phyloP scores from a whole-genome alignment of 2,888 invertebrate genomes.

The Drosophila birchii region DNA sequence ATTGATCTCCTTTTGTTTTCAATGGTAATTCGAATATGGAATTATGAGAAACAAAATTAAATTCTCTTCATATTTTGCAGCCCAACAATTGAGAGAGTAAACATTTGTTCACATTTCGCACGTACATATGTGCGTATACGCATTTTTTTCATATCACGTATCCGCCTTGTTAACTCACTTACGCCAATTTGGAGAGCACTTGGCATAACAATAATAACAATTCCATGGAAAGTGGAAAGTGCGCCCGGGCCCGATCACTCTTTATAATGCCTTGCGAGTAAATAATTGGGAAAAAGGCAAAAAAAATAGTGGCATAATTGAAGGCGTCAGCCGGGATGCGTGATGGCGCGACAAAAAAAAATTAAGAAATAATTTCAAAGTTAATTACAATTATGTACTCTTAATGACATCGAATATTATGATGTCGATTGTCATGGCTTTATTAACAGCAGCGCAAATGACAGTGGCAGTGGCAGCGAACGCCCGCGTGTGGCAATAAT shows the following conservation, averaged over 20 bases:
- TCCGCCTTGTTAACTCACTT: conserved; percentile 23
- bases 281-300: conserved; percentile 21
- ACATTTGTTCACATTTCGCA: conserved; percentile 5
- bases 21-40: conserved; percentile 5
- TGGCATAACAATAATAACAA: conserved; percentile 31
- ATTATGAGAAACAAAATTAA: not conserved
- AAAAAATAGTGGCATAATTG: conserved; percentile 20
- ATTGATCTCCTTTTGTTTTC: conserved; percentile 1
- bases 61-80: not conserved
- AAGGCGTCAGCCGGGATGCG: not conserved
- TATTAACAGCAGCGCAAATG: conserved; percentile 45
- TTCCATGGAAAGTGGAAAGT: conserved; percentile 9
- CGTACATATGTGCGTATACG: not conserved
- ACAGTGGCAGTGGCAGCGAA: not conserved
- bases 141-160: conserved; percentile 15
- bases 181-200: conserved; percentile 26
- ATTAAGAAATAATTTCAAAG: conserved; percentile 55
- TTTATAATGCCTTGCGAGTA: conserved; percentile 29
- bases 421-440: conserved; percentile 63
- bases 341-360: conserved; percentile 21
- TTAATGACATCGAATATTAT: conserved; percentile 59
- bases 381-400: conserved; percentile 64
- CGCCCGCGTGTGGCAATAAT: conserved; percentile 18
- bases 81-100: no score
- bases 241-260: conserved; percentile 13